These are phyloP conservation scores for Drosophila navojoa DNA, from an alignment of 1,140 invertebrate genomes.

Conservation along the genomic window DNA sequence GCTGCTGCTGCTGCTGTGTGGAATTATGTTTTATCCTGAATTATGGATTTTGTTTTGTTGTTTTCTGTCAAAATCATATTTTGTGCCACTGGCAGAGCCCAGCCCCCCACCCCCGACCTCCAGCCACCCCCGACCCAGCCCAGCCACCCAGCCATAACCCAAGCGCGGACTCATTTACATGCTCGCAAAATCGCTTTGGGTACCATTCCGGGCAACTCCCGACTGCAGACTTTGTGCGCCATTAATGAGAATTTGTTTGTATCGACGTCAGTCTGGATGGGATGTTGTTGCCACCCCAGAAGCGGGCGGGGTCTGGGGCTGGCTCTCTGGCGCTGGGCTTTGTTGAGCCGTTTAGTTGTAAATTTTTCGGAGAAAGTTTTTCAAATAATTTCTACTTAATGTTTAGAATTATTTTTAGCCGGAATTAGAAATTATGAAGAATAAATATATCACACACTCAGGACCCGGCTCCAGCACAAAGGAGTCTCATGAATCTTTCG, in stretches of 20 bases:
- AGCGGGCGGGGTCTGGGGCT: neutral
- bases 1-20: conserved; percentile 54
- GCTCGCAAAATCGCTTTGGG: conserved; percentile 62
- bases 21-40: conserved; percentile 84
- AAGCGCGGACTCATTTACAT: conserved; percentile 76
- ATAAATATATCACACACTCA: conserved; percentile 69
- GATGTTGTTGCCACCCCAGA: conserved; percentile 1
- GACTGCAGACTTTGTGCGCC: conserved; percentile 50
- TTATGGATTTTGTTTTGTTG: conserved; percentile 84
- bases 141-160: conserved; percentile 36
- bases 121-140: conserved; percentile 14
- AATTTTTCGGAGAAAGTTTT: conserved; percentile 72
- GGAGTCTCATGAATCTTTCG: conserved; percentile 52
- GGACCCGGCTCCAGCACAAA: conserved; percentile 24
- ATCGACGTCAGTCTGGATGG: conserved; percentile 67
- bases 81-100: conserved; percentile 50
- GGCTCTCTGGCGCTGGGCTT: conserved; percentile 10
- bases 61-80: conserved; percentile 84
- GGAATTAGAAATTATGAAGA: conserved; percentile 79
- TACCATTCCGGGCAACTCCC: conserved; percentile 57
- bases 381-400: conserved; percentile 79
- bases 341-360: conserved; percentile 61
- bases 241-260: conserved; percentile 82
- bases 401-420: conserved; percentile 79
- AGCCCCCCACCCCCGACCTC: conserved; percentile 4